phyloP scores from a whole-genome alignment of 2,113 vertebrate species.

The Bungarus multicinctus region DNA sequence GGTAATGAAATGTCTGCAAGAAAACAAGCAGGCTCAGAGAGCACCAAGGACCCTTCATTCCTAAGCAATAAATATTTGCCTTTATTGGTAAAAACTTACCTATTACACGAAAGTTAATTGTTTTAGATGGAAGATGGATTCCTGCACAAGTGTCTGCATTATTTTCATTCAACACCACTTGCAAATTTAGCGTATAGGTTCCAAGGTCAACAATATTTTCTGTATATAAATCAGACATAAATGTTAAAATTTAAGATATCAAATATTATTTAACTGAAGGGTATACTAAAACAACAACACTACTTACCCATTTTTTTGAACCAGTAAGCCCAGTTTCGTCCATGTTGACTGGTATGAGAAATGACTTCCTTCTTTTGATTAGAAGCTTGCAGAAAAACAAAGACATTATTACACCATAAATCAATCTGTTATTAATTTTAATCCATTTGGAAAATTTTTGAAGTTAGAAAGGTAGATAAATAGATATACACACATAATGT shows the following conservation, averaged over 20 bases:
- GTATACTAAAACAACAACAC: not conserved
- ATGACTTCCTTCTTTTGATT: conserved; percentile 72
- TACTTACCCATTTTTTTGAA: conserved; percentile 89
- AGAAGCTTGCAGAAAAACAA: conserved; percentile 67
- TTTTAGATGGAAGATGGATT: conserved; percentile 76
- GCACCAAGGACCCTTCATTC: not conserved
- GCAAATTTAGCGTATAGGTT: conserved; percentile 81
- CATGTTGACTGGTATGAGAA: conserved; percentile 75
- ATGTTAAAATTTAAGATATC: conserved; percentile 41
- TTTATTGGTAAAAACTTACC: conserved; percentile 70
- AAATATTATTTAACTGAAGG: conserved; percentile 15
- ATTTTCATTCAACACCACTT: conserved; percentile 79
- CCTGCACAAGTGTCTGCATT: conserved; percentile 73
- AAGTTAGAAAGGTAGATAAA: no score
- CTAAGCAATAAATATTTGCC: not conserved
- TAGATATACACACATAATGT: no score
- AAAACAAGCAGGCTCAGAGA: not conserved
- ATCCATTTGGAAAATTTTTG: no score
- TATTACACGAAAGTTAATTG: conserved; percentile 80
- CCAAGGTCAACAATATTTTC: conserved; percentile 81
- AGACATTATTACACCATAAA: not conserved
- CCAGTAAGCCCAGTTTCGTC: conserved; percentile 82
- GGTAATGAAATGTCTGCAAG: not conserved
- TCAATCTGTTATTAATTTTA: no score
- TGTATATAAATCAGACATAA: conserved; percentile 63